These are phyloP conservation scores for Cataglyphis cursor DNA, from an alignment of 2,888 invertebrate species.

Conservation along the genomic window DNA sequence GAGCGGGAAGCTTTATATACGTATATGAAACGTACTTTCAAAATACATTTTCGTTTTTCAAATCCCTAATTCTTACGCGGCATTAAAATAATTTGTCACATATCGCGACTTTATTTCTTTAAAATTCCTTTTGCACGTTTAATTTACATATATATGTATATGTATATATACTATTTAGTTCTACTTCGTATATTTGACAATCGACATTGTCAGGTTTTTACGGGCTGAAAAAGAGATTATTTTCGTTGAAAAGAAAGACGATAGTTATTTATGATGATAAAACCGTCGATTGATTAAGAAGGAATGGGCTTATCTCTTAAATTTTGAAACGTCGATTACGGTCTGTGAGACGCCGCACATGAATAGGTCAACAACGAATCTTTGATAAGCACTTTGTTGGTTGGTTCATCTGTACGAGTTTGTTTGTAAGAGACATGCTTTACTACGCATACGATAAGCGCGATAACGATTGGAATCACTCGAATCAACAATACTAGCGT, in stretches of 20 bases:
- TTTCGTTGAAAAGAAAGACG: not conserved
- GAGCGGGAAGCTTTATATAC: too few relatives aligned
- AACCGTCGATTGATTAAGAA: not conserved
- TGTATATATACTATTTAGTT: not conserved
- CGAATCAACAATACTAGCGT: not conserved
- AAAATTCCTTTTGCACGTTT: not conserved
- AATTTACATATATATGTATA: not conserved
- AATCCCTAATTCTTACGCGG: not conserved
- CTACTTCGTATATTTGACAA: not conserved
- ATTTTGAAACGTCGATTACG: not conserved
- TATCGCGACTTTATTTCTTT: not conserved
- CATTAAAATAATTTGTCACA: not conserved
- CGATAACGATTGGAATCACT: not conserved
- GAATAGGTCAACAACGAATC: constrained; percentile 5
- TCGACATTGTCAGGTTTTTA: not conserved
- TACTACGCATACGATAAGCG: not conserved
- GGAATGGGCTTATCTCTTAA: constrained; percentile 11
- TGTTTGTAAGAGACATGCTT: not conserved
- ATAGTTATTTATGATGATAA: not conserved
- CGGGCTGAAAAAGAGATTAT: not conserved
- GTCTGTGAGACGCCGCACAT: not conserved
- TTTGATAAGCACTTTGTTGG: constrained; percentile 1
- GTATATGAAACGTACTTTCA: not conserved
- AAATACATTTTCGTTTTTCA: not conserved
- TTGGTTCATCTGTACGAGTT: constrained; percentile 3